Conservation (phyloP, 2,113 vertebrate species). For the Piaya cayana region DNA sequence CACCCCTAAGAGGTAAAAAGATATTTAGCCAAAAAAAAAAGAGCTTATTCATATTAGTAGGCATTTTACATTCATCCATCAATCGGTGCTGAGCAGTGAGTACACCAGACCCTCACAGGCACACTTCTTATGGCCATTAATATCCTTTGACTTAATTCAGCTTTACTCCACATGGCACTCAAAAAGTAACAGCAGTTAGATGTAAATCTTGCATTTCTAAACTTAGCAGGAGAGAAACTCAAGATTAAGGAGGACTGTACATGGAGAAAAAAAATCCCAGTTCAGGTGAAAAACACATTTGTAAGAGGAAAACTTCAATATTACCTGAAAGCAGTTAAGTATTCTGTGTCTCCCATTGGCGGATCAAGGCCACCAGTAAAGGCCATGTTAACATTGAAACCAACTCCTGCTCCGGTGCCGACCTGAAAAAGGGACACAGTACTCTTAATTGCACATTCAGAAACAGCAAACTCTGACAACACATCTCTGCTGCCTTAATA, state of each 20-base stretch:
- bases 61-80: neutral
- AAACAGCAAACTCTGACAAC: neutral
- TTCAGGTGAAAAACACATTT: neutral
- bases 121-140: neutral
- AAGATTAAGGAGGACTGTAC: neutral
- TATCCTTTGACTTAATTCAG: neutral
- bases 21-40: neutral
- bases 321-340: slow-evolving; percentile 95
- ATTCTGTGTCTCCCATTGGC: slow-evolving; percentile 93
- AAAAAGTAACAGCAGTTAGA: neutral
- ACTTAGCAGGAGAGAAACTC: neutral
- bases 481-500: neutral
- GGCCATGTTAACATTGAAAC: slow-evolving; percentile 97
- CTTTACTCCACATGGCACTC: neutral
- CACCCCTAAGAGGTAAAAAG: neutral
- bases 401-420: slow-evolving; percentile 87
- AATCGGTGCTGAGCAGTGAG: neutral
- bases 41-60: neutral
- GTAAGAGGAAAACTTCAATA: neutral
- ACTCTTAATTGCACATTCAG: neutral
- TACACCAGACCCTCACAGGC: neutral
- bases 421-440: slow-evolving; percentile 73
- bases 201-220: neutral
- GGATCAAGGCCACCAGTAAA: slow-evolving; percentile 95
- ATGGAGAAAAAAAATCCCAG: neutral